Base-by-base conservation (phyloP, 2,113 vertebrate species). In the Dasyornis broadbenti region DNA sequence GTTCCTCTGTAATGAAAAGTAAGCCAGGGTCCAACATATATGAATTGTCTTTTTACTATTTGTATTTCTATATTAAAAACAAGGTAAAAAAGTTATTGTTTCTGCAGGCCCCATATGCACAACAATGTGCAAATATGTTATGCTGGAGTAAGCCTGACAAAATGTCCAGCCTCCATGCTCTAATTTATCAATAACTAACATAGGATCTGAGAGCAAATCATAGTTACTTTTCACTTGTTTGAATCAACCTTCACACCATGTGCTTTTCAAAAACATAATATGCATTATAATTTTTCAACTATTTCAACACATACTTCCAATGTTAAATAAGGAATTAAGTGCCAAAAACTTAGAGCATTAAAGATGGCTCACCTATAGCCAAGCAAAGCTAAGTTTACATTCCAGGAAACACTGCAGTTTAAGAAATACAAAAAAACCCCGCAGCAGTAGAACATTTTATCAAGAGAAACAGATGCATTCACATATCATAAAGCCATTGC, bases 401-500 rank as follows among this genome's bases (percentile, higher is more conserved):
- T 97, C 97, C 96, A 98, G 97, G 96, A 98, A 98, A 98, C 97
- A 98, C 90, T 97, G 97, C 97, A 97, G 97, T 98, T 98, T 97
- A 97, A 97, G 97, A 98, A 97, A 96, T 95, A 96, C 96, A 97
- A 97, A 97, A 97, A 96, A 96, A 95, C 87, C 90, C 95, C 66
- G 97, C 97, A 98, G 97, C 97, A 97, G 96, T 97, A 95, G 96
- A 98, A 98, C 96, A 97, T 98, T 96, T 97, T 91, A 94, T 98
- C 96, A 97, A 96, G 98, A 98, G 97, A 98, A 98, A 98, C 98
- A 98, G 96, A 98, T 97, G 97, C 98, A 98, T 98, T 99, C 98
- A 99, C 98, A 98, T 98, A 98, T 98, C 97, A 97, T 97, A 98
- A 98, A 98, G 98, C 98, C 98, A 98, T 97, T 98, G 98, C 98